Conservation (phyloP, 2,113 vertebrate species). For the Gymnobelideus leadbeateri region DNA sequence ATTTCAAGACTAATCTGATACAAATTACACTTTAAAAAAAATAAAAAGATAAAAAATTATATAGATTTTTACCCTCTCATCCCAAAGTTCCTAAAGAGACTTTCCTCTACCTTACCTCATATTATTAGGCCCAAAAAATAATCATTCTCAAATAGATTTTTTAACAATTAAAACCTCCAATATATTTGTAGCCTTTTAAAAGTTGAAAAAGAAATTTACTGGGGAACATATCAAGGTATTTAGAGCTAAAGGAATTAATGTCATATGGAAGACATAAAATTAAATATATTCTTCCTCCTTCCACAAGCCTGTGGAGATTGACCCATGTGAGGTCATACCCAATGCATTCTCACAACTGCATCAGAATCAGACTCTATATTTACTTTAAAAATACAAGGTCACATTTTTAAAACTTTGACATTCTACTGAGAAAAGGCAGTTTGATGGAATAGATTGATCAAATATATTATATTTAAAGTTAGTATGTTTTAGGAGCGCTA, state of each 20-base stretch:
- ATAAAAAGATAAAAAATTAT: constrained; percentile 8
- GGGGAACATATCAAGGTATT: neutral
- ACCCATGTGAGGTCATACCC: neutral
- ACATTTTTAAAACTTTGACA: neutral
- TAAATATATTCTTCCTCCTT: neutral
- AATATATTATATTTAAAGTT: neutral
- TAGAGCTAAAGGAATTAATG: neutral
- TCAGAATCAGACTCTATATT: neutral
- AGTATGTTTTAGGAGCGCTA: neutral
- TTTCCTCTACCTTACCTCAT: neutral
- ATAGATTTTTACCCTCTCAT: neutral
- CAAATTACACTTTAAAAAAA: constrained; percentile 23
- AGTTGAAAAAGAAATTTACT: neutral
- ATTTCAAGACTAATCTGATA: neutral
- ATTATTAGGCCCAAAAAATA: neutral
- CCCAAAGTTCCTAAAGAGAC: neutral
- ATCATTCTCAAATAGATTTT: neutral
- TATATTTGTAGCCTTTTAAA: neutral
- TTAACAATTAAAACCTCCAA: neutral
- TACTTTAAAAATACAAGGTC: neutral
- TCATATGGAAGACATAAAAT: neutral
- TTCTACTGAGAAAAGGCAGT: neutral
- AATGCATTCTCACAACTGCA: neutral
- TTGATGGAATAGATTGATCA: neutral
- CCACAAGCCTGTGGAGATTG: neutral